A percentile compares a stretch with the other conserved stretches of the same genome.
These are phyloP conservation scores for Platysternon megacephalum DNA, from an alignment of 2,113 vertebrate genomes.

Conservation along the genomic window DNA sequence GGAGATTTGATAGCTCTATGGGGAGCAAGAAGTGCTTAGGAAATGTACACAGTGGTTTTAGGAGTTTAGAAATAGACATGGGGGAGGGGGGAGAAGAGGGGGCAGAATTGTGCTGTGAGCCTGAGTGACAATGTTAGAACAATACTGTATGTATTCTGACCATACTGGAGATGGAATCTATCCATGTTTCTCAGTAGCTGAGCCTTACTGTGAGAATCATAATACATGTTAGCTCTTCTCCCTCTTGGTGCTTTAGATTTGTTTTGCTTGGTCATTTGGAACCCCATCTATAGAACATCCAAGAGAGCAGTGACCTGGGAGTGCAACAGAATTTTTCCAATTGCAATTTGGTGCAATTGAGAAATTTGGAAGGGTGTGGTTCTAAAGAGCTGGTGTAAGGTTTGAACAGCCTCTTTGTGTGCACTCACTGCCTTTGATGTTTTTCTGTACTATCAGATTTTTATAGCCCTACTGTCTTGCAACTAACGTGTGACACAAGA, in stretches of 20 bases:
- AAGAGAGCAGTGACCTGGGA: background rate
- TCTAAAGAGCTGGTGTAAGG: background rate
- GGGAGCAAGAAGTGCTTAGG: background rate
- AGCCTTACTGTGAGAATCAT: background rate
- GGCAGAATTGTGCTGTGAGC: background rate
- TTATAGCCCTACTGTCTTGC: background rate
- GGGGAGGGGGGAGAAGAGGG: accelerated
- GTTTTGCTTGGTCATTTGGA: background rate
- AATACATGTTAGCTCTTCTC: background rate
- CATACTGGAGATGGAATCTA: background rate
- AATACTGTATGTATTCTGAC: background rate
- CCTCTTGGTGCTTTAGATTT: background rate
- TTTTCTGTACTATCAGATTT: background rate
- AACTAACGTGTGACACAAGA: background rate
- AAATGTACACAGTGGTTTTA: background rate
- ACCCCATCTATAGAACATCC: accelerated
- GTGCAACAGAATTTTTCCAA: background rate
- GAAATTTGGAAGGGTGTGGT: background rate
- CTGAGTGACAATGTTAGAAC: background rate
- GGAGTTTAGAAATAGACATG: background rate
- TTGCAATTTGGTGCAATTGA: accelerated
- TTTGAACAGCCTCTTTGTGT: background rate
- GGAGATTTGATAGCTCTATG: background rate
- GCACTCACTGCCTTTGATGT: background rate
- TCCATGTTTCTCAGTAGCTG: accelerated